These are phyloP conservation scores for Macquaria ambigua DNA, from an alignment of 2,113 vertebrate species.

Conservation along the genomic window DNA sequence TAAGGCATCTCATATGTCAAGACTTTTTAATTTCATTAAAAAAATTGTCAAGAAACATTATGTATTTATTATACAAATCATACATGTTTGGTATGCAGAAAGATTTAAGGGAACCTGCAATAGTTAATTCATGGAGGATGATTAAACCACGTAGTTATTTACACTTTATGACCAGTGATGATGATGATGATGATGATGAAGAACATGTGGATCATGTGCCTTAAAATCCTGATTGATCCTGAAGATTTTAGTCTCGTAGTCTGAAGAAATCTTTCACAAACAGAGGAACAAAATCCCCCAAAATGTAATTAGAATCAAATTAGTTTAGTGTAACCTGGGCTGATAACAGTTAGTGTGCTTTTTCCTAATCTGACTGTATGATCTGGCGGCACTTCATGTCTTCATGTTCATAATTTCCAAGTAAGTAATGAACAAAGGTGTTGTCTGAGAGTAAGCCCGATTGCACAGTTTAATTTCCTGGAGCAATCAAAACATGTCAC, in stretches of 20 bases:
- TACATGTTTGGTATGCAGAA: too few relatives aligned
- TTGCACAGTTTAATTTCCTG: conserved; percentile 6
- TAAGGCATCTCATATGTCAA: not conserved
- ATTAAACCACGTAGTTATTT: not conserved
- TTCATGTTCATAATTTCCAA: not conserved
- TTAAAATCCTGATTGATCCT: too few relatives aligned
- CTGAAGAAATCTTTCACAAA: not conserved
- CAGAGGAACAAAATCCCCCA: not conserved
- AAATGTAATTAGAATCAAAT: not conserved
- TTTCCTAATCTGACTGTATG: not conserved
- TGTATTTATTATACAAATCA: not conserved
- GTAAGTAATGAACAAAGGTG: not conserved
- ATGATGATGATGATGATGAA: not conserved
- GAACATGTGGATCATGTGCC: too few relatives aligned
- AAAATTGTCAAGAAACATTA: not conserved
- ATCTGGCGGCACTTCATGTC: not conserved
- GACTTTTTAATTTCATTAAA: not conserved
- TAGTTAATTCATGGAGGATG: not conserved
- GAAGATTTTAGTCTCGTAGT: not conserved
- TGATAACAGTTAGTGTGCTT: not conserved
- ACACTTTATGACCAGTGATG: not conserved
- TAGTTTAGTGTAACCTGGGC: too few relatives aligned
- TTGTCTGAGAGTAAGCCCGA: not conserved
- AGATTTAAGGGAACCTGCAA: not conserved
- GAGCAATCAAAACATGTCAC: not conserved